These are phyloP conservation scores for Corythoichthys intestinalis DNA, from an alignment of 2,113 vertebrate genomes.

Conservation along the genomic window DNA sequence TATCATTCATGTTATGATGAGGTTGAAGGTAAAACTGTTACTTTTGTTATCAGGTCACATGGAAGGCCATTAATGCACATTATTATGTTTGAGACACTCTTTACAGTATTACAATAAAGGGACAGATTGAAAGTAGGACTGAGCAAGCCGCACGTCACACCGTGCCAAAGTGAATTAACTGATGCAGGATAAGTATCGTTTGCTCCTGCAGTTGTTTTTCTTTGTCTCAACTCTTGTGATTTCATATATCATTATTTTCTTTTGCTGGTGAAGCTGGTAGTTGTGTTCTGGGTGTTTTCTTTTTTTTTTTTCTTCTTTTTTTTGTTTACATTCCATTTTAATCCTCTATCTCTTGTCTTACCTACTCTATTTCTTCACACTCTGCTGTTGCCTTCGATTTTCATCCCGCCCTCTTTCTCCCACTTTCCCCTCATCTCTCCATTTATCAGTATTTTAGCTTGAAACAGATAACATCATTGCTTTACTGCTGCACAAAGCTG, in stretches of 20 bases:
- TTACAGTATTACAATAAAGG: background rate
- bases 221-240: background rate
- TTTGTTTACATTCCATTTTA: slow-evolving; percentile 2
- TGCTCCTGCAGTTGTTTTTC: background rate
- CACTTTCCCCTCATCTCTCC: slow-evolving; percentile 30
- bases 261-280: background rate
- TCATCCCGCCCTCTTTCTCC: slow-evolving; percentile 8
- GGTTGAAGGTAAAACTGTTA: too few species aligned
- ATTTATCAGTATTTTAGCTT: slow-evolving; percentile 66
- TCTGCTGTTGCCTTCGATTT: slow-evolving; percentile 13
- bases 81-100: background rate
- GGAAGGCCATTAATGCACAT: too few species aligned
- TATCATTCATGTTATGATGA: too few species aligned
- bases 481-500: slow-evolving; percentile 56
- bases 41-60: too few species aligned
- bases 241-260: background rate
- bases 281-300: background rate
- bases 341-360: background rate
- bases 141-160: background rate
- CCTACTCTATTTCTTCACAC: slow-evolving; percentile 10
- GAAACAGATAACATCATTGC: slow-evolving; percentile 62
- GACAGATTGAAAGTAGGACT: background rate
- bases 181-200: background rate
- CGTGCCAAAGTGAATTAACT: background rate
- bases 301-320: background rate